These are phyloP conservation scores for Rhingia campestris DNA, from an alignment of 2,888 invertebrate species.

Conservation along the genomic window DNA sequence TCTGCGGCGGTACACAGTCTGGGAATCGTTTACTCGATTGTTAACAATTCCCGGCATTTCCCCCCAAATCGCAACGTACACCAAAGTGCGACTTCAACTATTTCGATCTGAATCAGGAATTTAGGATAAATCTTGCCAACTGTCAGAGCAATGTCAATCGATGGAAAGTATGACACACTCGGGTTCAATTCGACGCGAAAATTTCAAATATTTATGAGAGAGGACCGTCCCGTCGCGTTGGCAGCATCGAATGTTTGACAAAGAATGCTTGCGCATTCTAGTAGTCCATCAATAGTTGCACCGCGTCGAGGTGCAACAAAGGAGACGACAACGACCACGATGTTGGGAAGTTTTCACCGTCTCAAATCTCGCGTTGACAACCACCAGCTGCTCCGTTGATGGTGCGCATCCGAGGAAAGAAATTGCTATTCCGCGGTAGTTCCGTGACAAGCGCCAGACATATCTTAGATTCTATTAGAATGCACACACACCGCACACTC, in stretches of 20 bases:
- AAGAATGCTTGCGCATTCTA: constrained; percentile 70
- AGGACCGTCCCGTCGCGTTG: constrained; percentile 25
- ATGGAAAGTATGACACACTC: constrained; percentile 72
- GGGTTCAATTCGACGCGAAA: constrained; percentile 66
- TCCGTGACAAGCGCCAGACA: constrained; percentile 74
- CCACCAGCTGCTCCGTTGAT: constrained; percentile 48
- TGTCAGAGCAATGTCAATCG: constrained; percentile 69
- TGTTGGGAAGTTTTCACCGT: constrained; percentile 59
- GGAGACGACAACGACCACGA: constrained; percentile 51
- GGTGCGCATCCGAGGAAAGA: constrained; percentile 19
- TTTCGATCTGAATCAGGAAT: constrained; percentile 68
- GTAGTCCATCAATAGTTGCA: constrained; percentile 19
- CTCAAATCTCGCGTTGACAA: constrained; percentile 63
- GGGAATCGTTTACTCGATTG: constrained; percentile 25
- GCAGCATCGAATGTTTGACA: constrained; percentile 42
- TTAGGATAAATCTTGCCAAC: constrained; percentile 72
- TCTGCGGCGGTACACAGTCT: neutral
- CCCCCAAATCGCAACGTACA: constrained; percentile 9
- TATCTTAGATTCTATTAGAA: constrained; percentile 73
- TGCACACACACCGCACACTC: constrained; percentile 27
- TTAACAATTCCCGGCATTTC: constrained; percentile 44
- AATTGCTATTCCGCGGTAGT: constrained; percentile 68
- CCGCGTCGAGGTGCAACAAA: constrained; percentile 61
- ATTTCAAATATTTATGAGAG: constrained; percentile 74
- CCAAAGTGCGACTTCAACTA: constrained; percentile 27